Evolutionary conservation across 2,113 vertebrate species (phyloP), one percentile per base, ranked within the genome.

Genomic region (Nansenia antarctica): DNA sequence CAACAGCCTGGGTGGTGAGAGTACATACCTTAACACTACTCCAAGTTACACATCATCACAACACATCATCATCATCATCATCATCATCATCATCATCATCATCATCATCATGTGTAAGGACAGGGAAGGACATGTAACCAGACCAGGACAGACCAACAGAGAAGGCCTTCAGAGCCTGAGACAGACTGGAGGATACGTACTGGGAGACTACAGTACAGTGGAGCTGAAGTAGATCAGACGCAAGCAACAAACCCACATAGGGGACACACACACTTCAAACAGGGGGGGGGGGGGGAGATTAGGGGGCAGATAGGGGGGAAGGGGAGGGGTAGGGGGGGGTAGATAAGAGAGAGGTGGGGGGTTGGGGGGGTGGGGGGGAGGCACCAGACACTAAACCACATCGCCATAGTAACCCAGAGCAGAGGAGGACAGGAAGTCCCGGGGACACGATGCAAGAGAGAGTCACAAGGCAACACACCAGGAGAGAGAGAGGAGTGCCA

Each of bases 171-270:
- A 82, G 74, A 79, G 74, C 58, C 82, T 88, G 82, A 89, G n/a
- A n/a, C n/a, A n/a, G n/a, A n/a, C n/a, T n/a, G n/a, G n/a, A n/a
- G n/a, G 30, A 22, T 18, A 42, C 12, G 60, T 67, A 83, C 79
- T 82, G 76, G 81, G 63, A 77, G 73, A 86, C 81, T 88, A 80
- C 74, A 76, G 81, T 87, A 81, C 76, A 77, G 83, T 85, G 78
- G 32, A 69, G 42, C 86, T 80, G 72, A 80, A 83, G 86, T 73
- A 85, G 81, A 84, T 91, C 78, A 90, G 82, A 92, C 72, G 88
- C 91, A 92, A 93, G 91, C 91, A 90, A 90, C 90, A 87, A 81
- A 91, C 89, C 88, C 86, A 92, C 92, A 91, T 37, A 67, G 72
- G 82, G 86, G 80, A 72, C 64, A 74, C 77, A 69, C 69, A 86